Evolutionary conservation across 2,113 vertebrate species (phyloP), one percentile per base, ranked within the genome.

Genomic region (Amblyornis subalaris): DNA sequence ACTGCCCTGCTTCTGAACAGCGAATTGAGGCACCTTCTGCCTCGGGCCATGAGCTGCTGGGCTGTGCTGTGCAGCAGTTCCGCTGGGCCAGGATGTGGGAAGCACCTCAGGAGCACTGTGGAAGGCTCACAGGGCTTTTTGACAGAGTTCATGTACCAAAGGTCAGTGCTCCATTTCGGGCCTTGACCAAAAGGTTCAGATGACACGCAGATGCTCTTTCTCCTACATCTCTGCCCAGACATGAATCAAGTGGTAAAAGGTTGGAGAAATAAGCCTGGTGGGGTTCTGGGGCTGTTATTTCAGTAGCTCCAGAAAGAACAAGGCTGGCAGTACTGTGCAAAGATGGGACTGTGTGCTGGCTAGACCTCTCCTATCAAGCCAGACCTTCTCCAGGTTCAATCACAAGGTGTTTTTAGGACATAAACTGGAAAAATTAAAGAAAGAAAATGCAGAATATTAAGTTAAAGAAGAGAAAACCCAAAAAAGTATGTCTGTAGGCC

Each of bases 141-240:
- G 1, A 2, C 55, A 88, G 57, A 64, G 66, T 53, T 94, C 62
- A 69, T 0, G 0, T 57, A n/a, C 2, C 1, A 90, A 94, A 93
- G 78, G 78, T 94, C 88, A 94, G 28, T 36, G 89, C 62, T 92
- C 50, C 72, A 35, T 61, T 95, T 76, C 88, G 76, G 76, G 64
- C 76, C 69, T 70, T 62, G 86, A 94, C 72, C 85, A 76, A 53
- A 82, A 92, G 82, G 93, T 95, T 94, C 81, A 89, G 62, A 88
- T 89, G 74, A 91, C 74, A 86, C 77, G 58, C 66, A 85, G 16
- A 85, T 91, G 54, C n/a, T 84, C 84, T 88, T 89, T 89, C 90
- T 96, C 77, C 71, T 67, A 79, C 50, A 79, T 75, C 57, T 91
- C 87, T 93, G 74, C 28, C 70, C 58, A 76, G n/a, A 51, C n/a